phyloP scores from a whole-genome alignment of 2,797 vertebrate species.

The Anniella stebbinsi region DNA sequence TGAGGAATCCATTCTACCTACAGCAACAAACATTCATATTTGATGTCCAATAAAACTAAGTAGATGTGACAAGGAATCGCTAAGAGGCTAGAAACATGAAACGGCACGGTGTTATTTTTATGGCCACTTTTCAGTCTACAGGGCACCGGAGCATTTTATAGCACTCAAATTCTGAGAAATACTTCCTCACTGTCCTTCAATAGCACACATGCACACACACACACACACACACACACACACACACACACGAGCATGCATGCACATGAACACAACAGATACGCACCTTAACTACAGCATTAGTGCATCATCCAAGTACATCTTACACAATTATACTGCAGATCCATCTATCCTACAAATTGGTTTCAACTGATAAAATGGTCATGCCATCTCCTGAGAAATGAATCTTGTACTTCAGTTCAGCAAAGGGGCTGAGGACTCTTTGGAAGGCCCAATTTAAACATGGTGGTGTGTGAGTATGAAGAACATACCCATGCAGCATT shows the following conservation, averaged over 20 bases:
- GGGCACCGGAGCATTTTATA: conserved; percentile 22
- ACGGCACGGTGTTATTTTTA: conserved; percentile 37
- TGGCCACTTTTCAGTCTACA: not conserved
- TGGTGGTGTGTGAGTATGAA: not conserved
- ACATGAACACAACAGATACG: not conserved
- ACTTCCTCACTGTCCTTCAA: not conserved
- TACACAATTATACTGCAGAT: not conserved
- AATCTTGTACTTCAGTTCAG: not conserved
- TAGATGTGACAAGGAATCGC: conserved; percentile 24
- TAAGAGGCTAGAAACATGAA: conserved; percentile 15
- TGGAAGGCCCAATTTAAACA: not conserved
- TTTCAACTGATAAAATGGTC: not conserved
- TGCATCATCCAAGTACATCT: not conserved
- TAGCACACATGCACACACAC: not conserved
- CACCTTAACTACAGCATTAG: not conserved
- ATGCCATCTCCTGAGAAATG: not conserved
- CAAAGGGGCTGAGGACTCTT: not conserved
- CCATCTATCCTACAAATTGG: not conserved
- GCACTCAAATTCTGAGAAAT: conserved; percentile 10
- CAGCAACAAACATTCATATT: conserved; percentile 34
- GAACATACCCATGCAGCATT: no score
- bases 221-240: not conserved
- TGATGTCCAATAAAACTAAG: conserved; percentile 42
- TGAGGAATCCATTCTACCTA: conserved; percentile 35
- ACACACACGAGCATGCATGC: conserved; percentile 12